Base-by-base conservation (phyloP, 2,113 vertebrate genomes). In the Psephotus haematonotus region DNA sequence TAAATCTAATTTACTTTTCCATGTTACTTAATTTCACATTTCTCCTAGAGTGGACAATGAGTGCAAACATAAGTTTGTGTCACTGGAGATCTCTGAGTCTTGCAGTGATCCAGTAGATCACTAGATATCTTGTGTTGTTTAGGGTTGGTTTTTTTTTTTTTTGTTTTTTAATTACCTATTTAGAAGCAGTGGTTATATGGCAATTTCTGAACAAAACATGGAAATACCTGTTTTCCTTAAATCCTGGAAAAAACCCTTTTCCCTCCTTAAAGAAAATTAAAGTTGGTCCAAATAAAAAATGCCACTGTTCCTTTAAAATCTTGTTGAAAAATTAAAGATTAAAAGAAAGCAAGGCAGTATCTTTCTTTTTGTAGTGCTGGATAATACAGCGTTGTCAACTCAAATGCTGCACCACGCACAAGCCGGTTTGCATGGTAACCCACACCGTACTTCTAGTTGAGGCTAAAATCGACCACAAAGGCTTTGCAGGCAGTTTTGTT, bases 371-470 rank as follows among this genome's bases (percentile, higher is more conserved):
- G 7, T 68, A 3, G 8, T 46, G 14, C 35, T 25, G 44, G 27
- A 50, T 79, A 80, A 47, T 70, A 70, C 1, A 1, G 13, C 3
- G 5, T 47, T 10, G 8, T 71, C n/a, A 76, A 2, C 10, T 82
- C 29, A 79, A n/a, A 20, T 15, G 8, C 22, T 65, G 22, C 1
- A 24, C 27, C 16, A n/a, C 1, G 2, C 41, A 70, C 13, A 70
- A 72, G 57, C 7, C 0, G 0, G 15, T 71, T 55, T 76, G 29
- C 20, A 8, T 64, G 29, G 29, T 82, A 82, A 50, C 70, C 37
- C 33, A 3, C 17, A 6, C 22, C 0, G 0, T 31, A 15, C 22
- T 49, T 76, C 0, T 6, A 50, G 16, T 39, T 69, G 60, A 46
- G 44, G 31, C 28, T 69, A 59, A 57, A 92, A 80, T 9, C 80